These are phyloP conservation scores for Loripinus fragilis DNA, from an alignment of 2,888 invertebrate genomes.

Conservation along the genomic window DNA sequence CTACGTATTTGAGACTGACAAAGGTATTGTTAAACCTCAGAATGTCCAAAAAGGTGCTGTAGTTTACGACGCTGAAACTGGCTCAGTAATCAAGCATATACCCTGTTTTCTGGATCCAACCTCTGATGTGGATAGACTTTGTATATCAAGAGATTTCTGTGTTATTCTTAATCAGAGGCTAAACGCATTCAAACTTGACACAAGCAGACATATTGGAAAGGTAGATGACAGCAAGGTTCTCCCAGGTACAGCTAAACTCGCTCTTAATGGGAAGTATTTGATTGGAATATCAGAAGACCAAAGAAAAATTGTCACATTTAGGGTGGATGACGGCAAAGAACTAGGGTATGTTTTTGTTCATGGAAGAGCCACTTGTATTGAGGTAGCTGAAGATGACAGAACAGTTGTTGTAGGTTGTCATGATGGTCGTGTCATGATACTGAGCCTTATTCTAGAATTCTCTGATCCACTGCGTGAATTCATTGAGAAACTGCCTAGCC, in stretches of 20 bases:
- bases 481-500: slow-evolving; percentile 68
- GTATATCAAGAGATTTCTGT: slow-evolving; percentile 62
- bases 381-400: slow-evolving; percentile 73
- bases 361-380: slow-evolving; percentile 69
- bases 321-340: slow-evolving; percentile 63
- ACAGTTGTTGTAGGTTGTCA: slow-evolving; percentile 76
- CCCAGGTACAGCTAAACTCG: slow-evolving; percentile 49
- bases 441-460: slow-evolving; percentile 71
- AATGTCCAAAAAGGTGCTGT: slow-evolving; percentile 68
- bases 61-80: slow-evolving; percentile 66
- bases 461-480: slow-evolving; percentile 73
- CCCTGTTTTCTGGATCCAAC: slow-evolving; percentile 58
- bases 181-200: slow-evolving; percentile 58
- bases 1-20: slow-evolving; percentile 63
- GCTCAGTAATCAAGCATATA: slow-evolving; percentile 65
- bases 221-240: slow-evolving; percentile 42
- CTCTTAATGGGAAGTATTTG: slow-evolving; percentile 73
- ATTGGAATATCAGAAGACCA: slow-evolving; percentile 66
- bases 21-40: slow-evolving; percentile 62
- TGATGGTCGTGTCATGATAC: slow-evolving; percentile 76
- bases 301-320: slow-evolving; percentile 65
- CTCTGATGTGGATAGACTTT: slow-evolving; percentile 53
- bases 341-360: slow-evolving; percentile 72
- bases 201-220: slow-evolving; percentile 13
- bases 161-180: slow-evolving; percentile 66